Evolutionary conservation across 2,113 vertebrate species (phyloP).

Genomic region (Pelvicachromis taeniatus): DNA sequence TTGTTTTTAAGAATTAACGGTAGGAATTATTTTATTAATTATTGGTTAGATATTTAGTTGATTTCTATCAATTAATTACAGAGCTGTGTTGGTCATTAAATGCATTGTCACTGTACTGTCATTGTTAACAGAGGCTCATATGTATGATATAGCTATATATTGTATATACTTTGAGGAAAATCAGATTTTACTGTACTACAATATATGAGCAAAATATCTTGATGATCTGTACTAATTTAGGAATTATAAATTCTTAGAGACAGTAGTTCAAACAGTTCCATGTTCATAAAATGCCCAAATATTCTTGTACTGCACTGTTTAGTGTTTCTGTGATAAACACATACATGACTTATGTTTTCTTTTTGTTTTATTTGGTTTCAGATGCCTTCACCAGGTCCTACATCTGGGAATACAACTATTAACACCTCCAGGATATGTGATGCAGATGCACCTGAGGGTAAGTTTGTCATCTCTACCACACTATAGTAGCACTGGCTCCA

Average conservation of each 20-base stretch:
- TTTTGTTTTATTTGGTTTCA: constrained; percentile 30
- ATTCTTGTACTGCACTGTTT: neutral
- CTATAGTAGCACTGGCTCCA: neutral
- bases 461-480: constrained; percentile 44
- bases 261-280: neutral
- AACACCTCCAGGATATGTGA: constrained; percentile 82
- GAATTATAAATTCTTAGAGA: neutral
- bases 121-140: neutral
- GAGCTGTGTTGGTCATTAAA: neutral
- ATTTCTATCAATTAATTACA: neutral
- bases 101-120: neutral
- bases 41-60: neutral
- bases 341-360: neutral
- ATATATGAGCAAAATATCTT: neutral
- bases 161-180: neutral
- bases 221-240: neutral
- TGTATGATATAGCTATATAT: neutral
- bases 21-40: neutral
- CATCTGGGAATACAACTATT: constrained; percentile 66
- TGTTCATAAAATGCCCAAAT: neutral
- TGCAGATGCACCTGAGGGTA: constrained; percentile 93
- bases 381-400: constrained; percentile 20
- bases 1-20: neutral
- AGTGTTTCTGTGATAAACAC: neutral
- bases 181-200: neutral